Base-by-base conservation (phyloP, 2,113 vertebrate species). In the Oxygymnocypris stewartii region DNA sequence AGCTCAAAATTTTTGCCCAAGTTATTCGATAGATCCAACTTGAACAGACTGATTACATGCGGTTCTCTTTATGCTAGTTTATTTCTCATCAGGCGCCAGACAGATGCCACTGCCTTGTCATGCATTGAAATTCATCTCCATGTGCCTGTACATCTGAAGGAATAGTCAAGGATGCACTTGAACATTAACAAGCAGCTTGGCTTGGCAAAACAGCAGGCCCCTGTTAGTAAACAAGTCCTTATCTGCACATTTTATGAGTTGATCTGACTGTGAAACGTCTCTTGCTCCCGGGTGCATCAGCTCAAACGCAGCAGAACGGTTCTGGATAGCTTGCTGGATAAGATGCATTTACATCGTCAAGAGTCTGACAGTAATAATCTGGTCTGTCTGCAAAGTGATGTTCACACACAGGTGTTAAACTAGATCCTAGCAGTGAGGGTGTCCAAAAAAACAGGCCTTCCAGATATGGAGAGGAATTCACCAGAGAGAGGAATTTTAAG, bases 131-230 rank as follows among this genome's bases (percentile, higher is more conserved):
- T 76, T 80, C 54, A 84, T 81, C 57, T 54, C 47, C 18, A 51
- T 79, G 14, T 2, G n/a, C 51, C 23, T 42, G 42, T 35, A 67
- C 18, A 28, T 84, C 12, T 61, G 20, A 74, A 28, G 10, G 25
- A 73, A 11, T 4, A 90, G 87, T 88, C 88, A 92, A 93, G 93
- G 44, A 87, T 88, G 59, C 73, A 51, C 76, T 79, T 69, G 69
- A 16, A 11, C 14, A 61, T 85, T 88, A 87, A 63, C 79, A 49
- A 89, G 78, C 57, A 71, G 18, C 42, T 82, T 35, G 65, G 31
- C 44, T 25, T 59, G 57, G 57, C 57, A 59, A 59, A 59, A 75
- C 47, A 54, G 51, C 44, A 61, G 44, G 25, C 16, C 42, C n/a
- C 57, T 18, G 80, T 89, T 82, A 84, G 79, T 65, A 83, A 81